phyloP scores from a whole-genome alignment of 2,888 invertebrate genomes.

The Cosmia trapezina region DNA sequence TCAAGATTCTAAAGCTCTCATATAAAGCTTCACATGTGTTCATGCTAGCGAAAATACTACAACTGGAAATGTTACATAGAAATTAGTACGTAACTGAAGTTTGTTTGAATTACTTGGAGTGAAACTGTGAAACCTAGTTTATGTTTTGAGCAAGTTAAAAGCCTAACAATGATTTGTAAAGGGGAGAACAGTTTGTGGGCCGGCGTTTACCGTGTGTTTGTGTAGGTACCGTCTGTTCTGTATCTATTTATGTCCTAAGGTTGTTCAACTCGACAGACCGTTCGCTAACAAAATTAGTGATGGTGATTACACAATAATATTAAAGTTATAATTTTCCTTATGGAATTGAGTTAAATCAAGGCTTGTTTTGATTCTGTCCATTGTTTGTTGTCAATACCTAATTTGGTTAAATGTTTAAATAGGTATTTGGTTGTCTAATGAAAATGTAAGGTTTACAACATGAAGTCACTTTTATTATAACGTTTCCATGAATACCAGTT shows the following conservation, averaged over 20 bases:
- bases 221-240: slow-evolving; percentile 75
- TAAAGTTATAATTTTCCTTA: background rate
- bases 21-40: background rate
- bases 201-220: slow-evolving; percentile 74
- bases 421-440: too few species aligned
- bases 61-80: background rate
- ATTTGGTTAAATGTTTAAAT: too few species aligned
- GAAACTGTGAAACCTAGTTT: slow-evolving; percentile 17
- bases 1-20: background rate
- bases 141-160: slow-evolving; percentile 33
- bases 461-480: background rate
- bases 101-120: slow-evolving; percentile 1
- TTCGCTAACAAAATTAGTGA: slow-evolving; percentile 45
- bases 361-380: background rate
- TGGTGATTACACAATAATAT: slow-evolving; percentile 56
- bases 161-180: slow-evolving; percentile 63
- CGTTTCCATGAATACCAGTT: background rate
- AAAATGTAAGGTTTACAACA: background rate
- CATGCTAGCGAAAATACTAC: background rate
- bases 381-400: background rate
- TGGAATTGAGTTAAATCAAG: background rate
- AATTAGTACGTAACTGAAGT: background rate
- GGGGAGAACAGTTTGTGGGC: slow-evolving; percentile 69
- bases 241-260: slow-evolving; percentile 86
- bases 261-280: slow-evolving; percentile 83